These are phyloP conservation scores for Cydia splendana DNA, from an alignment of 1,140 invertebrate genomes.

Conservation along the genomic window DNA sequence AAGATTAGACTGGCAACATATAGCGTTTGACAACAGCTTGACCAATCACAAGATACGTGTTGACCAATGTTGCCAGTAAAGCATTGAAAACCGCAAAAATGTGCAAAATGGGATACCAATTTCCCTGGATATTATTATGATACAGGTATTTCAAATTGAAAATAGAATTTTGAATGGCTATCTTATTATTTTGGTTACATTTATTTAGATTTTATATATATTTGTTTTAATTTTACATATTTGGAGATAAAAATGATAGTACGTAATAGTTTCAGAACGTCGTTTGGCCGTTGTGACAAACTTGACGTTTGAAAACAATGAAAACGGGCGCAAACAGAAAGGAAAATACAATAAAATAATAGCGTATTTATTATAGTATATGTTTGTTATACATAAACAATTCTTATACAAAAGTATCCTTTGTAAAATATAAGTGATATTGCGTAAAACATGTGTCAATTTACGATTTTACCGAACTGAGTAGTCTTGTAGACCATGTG, in stretches of 20 bases:
- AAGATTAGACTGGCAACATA: neutral
- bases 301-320: constrained; percentile 47
- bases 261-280: neutral
- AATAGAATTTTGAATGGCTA: too few species aligned
- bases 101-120: neutral
- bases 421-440: neutral
- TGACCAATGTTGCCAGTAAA: neutral
- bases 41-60: neutral
- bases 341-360: neutral
- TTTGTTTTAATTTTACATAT: neutral
- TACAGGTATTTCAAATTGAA: too few species aligned
- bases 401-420: neutral
- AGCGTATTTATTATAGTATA: neutral
- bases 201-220: constrained; percentile 5
- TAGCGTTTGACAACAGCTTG: neutral
- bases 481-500: neutral
- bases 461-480: neutral
- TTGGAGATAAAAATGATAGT: too few species aligned
- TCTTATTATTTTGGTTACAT: too few species aligned
- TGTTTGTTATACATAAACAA: neutral
- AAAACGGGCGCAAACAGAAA: constrained; percentile 19
- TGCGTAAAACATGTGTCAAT: constrained; percentile 10
- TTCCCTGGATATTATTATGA: too few species aligned
- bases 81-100: neutral
- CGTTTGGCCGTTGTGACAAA: constrained; percentile 51